These are phyloP conservation scores for Halictus rubicundus DNA, from an alignment of 1,140 invertebrate genomes.

Conservation along the genomic window DNA sequence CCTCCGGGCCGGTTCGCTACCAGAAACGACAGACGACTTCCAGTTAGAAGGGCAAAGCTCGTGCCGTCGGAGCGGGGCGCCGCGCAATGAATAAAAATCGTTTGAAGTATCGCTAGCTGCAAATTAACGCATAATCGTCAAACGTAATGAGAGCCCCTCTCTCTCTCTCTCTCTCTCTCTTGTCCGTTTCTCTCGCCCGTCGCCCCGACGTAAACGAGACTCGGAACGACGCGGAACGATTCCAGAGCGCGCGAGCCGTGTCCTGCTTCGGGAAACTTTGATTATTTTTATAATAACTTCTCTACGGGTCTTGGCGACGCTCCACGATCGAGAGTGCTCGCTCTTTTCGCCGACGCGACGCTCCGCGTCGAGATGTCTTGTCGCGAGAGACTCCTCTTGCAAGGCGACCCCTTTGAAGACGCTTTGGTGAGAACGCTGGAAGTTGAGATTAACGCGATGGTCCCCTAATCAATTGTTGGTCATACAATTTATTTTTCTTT, in stretches of 20 bases:
- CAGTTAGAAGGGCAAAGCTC: constrained; percentile 64
- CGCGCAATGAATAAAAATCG: constrained; percentile 80
- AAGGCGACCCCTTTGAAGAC: neutral
- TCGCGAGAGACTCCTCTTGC: too few relatives aligned
- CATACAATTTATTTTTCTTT: too few relatives aligned
- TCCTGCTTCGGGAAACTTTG: constrained; percentile 72
- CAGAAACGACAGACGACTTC: constrained; percentile 59
- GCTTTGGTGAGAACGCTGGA: too few relatives aligned
- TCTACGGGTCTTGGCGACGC: constrained; percentile 19
- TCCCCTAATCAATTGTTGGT: too few relatives aligned
- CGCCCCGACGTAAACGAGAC: constrained; percentile 44
- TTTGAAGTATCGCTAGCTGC: constrained; percentile 80
- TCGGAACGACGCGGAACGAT: constrained; percentile 21
- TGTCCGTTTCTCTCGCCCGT: neutral
- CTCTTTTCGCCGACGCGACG: neutral
- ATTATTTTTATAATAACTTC: constrained; percentile 81
- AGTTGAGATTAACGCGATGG: too few relatives aligned
- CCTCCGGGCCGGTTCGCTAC: constrained; percentile 47
- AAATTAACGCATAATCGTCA: constrained; percentile 82
- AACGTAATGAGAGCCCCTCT: constrained; percentile 75
- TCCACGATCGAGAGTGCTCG: neutral
- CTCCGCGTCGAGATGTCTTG: neutral
- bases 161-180: neutral
- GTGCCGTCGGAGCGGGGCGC: constrained; percentile 72
- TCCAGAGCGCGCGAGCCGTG: constrained; percentile 22